Evolutionary conservation across 2,797 vertebrate species (phyloP).

Genomic region (Malurus leucopterus): DNA sequence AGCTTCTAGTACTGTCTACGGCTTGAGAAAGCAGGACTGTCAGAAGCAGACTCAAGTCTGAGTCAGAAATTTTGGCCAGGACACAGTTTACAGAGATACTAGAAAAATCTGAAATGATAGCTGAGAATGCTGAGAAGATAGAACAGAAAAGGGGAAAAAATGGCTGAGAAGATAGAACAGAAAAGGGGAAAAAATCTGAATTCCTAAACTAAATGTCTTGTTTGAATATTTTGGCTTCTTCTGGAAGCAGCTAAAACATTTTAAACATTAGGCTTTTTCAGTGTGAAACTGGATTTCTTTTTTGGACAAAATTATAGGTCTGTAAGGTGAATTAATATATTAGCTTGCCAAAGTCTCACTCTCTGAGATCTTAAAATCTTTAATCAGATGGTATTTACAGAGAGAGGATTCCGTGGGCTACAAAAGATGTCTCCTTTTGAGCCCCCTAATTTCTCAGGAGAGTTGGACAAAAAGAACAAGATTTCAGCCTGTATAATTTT

Average conservation of each 20-base stretch:
- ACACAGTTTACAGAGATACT: not conserved
- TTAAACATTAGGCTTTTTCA: not conserved
- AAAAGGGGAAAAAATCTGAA: not conserved
- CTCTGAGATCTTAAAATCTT: not conserved
- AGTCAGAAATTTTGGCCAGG: not conserved
- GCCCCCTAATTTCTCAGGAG: not conserved
- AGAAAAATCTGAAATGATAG: not conserved
- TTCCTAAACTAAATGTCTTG: not conserved
- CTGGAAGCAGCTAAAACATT: not conserved
- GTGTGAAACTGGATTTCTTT: not conserved
- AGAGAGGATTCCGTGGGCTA: not conserved
- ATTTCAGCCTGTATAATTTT: not conserved
- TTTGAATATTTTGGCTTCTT: not conserved
- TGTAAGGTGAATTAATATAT: not conserved
- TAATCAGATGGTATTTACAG: not conserved
- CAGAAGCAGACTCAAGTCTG: not conserved
- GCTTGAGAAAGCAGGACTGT: not conserved
- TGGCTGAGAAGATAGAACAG: not conserved
- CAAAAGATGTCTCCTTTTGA: not conserved
- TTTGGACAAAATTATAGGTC: slow-evolving; percentile 17
- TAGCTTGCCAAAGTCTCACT: not conserved
- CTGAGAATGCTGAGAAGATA: not conserved
- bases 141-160: not conserved
- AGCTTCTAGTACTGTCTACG: not conserved
- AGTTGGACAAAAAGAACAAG: not conserved